Base-by-base conservation (phyloP, 2,888 invertebrate species). In the Tetranychus truncatus region DNA sequence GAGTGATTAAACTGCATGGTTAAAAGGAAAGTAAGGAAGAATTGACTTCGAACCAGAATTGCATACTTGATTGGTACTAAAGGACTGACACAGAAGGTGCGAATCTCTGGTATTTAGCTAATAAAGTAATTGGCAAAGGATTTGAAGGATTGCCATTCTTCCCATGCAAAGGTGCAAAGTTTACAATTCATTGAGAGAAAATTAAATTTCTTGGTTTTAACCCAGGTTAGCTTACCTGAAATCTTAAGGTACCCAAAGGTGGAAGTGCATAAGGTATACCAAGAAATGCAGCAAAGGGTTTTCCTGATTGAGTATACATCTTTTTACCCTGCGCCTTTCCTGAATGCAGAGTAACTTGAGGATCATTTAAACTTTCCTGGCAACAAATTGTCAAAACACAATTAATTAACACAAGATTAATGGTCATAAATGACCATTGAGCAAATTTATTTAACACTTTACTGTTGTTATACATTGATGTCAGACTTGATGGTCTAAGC, bases 211-310 rank as follows among this genome's bases (percentile, higher is more conserved):
- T 66, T 0, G 66, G 66, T 66, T 66, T n/a, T 4, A 0, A 66
- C 4, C 3, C n/a, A n/a, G 1, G 20, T 44, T 21, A 2, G 81
- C 83, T 83, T 82, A 89, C 89, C 80, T 81, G 81, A 74, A 83
- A 84, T 66, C 83, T 78, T 8, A 80, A 77, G 18, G 80, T 78
- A 15, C 80, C 79, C 6, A 80, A 78, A 7, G 83, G 82, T 71
- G 84, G 80, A 74, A 81, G 81, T 6, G 84, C 84, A 77, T 84
- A 84, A 1, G 84, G 84, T 46, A 84, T 81, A n/a, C 84, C 84
- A 1, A 83, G 80, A 77, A 82, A 84, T 5, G 77, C 79, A 45
- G 77, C 76, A 45, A 77, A 78, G 55, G 77, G 77, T 65, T 77
- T 74, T 1, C 77, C 77, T 55, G 74, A 76, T 65, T 75, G 74